Evolutionary conservation across 2,888 invertebrate genomes (phyloP), one percentile per base, ranked within the genome.

Genomic region (Tenthredo scrophulariae): DNA sequence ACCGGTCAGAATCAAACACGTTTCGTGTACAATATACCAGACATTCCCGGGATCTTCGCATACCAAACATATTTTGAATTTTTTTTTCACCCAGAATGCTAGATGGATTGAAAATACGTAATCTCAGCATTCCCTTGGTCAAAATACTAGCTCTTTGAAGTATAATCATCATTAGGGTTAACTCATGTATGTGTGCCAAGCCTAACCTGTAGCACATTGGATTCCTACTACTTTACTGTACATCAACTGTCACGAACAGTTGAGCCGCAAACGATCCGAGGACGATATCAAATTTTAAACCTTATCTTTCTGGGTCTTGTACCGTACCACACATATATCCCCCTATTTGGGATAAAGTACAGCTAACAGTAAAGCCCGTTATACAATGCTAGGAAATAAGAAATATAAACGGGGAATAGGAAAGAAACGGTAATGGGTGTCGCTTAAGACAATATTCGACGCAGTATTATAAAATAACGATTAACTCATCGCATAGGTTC

Each of bases 291-390:
- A 62, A 80, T 62, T 40, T 37, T 22, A 26, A 62, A 62, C n/a
- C 37, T 62, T 40, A 80, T 80, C 40, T 80, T 80, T 80, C 29
- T 58, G 40, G 80, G 40, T 62, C 62, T 40, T n/a, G 29, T 40
- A 18, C 37, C 40, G 37, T 7, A 37, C 58, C 22, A n/a, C 29
- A 33, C 13, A 22, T 13, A 2, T 9, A 13, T 26, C 4, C 72
- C 4, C 3, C 10, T 5, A 33, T 77, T 18, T n/a, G 9, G 26
- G 50, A 46, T 50, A 33, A 26, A 50, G 54, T 54, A 54, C 15
- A 18, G n/a, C 3, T 43, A 43, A 74, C 72, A 74, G 72, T 74
- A 74, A 74, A 43, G 10, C 22, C 22, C 43, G 13, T 43, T 40
- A 54, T 33, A 18, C 7, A 54, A 77, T 77, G 46, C 29, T 77